Evolutionary conservation across 2,888 invertebrate genomes (phyloP).

Genomic region (Laspeyria flexula): DNA sequence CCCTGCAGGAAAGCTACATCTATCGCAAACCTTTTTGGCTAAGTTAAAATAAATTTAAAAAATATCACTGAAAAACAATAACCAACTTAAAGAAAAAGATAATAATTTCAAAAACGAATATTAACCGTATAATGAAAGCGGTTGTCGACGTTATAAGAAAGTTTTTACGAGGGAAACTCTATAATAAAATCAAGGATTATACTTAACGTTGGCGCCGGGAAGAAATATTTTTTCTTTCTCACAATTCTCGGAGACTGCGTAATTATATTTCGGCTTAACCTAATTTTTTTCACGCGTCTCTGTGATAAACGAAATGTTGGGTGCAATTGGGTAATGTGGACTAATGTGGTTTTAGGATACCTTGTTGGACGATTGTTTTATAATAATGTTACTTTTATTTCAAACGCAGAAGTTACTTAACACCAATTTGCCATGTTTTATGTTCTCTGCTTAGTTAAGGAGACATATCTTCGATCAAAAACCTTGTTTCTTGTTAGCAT

Average conservation of each 20-base stretch:
- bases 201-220: background rate
- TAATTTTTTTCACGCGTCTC: constrained; percentile 26
- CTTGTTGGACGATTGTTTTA: background rate
- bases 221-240: constrained; percentile 1
- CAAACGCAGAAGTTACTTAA: too few relatives aligned
- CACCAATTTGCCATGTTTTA: too few relatives aligned
- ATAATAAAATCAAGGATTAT: constrained; percentile 8
- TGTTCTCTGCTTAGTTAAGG: too few relatives aligned
- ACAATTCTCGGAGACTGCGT: constrained; percentile 25
- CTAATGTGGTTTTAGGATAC: constrained; percentile 2
- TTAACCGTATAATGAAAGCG: constrained; percentile 2
- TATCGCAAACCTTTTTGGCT: too few relatives aligned
- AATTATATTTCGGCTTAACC: constrained; percentile 35
- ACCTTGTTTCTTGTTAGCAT: too few relatives aligned
- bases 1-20: too few relatives aligned
- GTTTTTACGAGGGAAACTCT: constrained; percentile 2
- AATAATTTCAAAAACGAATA: constrained; percentile 1
- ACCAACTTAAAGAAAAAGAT: constrained; percentile 1
- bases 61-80: too few relatives aligned
- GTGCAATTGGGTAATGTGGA: background rate
- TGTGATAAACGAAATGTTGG: constrained; percentile 9
- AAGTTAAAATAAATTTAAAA: too few relatives aligned
- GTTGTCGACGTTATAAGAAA: constrained; percentile 3
- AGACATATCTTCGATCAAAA: too few relatives aligned
- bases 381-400: too few relatives aligned